Percentiles rank a stretch among this genome's conserved stretches.
phyloP scores from a whole-genome alignment of 35 echinoderm and acorn worm genomes.

The Stichopus chloronotus region DNA sequence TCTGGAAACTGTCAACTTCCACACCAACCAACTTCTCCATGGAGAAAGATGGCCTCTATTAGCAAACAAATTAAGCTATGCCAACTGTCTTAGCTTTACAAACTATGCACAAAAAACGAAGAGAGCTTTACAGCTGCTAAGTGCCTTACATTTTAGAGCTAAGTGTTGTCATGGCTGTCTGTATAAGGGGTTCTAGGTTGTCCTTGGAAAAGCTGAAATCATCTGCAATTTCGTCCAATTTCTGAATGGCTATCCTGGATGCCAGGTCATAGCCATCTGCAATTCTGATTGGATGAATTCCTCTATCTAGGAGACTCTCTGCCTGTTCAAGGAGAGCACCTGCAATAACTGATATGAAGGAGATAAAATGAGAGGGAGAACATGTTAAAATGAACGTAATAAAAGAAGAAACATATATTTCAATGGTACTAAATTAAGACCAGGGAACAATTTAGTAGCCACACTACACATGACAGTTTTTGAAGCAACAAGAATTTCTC shows the following conservation, averaged over 20 bases:
- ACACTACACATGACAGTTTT: neutral
- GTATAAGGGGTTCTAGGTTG: conserved; percentile 87
- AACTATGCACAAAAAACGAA: too few species aligned
- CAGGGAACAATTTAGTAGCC: neutral
- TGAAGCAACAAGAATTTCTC: neutral
- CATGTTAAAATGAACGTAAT: neutral
- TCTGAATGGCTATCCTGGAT: conserved; percentile 79
- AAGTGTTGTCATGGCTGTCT: conserved; percentile 95
- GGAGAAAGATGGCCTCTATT: too few species aligned
- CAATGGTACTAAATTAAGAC: too few species aligned
- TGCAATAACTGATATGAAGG: conserved; percentile 69
- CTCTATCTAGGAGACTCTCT: conserved; percentile 81
- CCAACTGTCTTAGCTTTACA: too few species aligned
- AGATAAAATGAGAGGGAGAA: neutral
- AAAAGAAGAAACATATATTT: neutral
- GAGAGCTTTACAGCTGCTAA: too few species aligned
- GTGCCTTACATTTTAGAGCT: conserved; percentile 95
- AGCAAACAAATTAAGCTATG: too few species aligned
- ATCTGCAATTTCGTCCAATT: conserved; percentile 87
- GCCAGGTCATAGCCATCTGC: conserved; percentile 97
- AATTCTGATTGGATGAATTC: conserved; percentile 95
- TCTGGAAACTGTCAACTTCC: too few species aligned
- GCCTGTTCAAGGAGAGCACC: conserved; percentile 94
- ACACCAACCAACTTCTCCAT: too few species aligned
- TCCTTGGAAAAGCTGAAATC: conserved; percentile 77